Evolutionary conservation across 2,888 invertebrate genomes (phyloP).

Genomic region (Omphaloscelis lunosa): DNA sequence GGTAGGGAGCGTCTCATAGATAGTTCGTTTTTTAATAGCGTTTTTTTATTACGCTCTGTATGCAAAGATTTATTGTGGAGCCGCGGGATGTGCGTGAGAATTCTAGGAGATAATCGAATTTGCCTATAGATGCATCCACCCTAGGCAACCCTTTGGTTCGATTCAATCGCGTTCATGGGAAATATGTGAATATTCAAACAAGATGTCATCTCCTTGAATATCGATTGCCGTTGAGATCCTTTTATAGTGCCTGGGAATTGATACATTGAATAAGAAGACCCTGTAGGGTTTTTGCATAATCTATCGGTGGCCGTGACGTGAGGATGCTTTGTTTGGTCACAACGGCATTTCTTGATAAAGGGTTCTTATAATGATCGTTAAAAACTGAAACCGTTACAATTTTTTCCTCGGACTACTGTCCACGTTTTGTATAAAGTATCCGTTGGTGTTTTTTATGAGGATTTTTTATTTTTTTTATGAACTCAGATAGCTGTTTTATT

Average conservation of each 20-base stretch:
- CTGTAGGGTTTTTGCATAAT: constrained; percentile 88
- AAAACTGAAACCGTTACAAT: constrained; percentile 85
- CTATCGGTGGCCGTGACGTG: constrained; percentile 81
- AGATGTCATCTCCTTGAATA: constrained; percentile 91
- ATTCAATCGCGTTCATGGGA: constrained; percentile 86
- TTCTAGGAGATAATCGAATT: constrained; percentile 89
- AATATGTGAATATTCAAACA: constrained; percentile 90
- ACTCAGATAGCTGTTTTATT: constrained; percentile 76
- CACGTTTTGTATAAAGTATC: constrained; percentile 72
- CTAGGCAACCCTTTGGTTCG: constrained; percentile 85
- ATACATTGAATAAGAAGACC: constrained; percentile 89
- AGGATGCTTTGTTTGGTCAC: constrained; percentile 79
- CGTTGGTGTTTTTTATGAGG: constrained; percentile 62
- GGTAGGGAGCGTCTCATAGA: constrained; percentile 86
- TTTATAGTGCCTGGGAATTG: constrained; percentile 89
- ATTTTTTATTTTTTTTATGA: constrained; percentile 58
- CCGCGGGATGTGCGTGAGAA: constrained; percentile 90
- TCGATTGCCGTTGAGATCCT: constrained; percentile 88
- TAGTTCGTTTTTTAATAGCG: constrained; percentile 88
- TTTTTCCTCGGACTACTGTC: constrained; percentile 83
- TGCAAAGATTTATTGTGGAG: constrained; percentile 90
- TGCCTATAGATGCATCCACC: constrained; percentile 89
- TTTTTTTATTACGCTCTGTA: constrained; percentile 86
- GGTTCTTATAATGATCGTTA: constrained; percentile 84
- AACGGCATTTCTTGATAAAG: constrained; percentile 86